phyloP scores from a whole-genome alignment of 1,140 invertebrate genomes.

The Saxidomus purpurata region DNA sequence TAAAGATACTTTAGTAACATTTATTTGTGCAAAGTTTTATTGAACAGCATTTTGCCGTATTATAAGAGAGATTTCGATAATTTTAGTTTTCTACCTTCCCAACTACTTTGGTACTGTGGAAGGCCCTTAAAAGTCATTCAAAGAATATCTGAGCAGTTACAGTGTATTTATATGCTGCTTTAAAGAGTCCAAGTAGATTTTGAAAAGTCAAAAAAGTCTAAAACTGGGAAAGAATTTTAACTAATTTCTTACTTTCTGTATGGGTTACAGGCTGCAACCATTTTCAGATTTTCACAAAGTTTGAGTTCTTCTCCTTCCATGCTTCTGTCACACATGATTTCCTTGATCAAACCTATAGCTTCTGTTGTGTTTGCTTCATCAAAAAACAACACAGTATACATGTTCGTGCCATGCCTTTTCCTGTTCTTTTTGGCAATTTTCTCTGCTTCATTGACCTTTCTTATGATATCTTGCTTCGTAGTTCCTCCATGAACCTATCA shows the following conservation, averaged over 20 bases:
- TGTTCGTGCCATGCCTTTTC: conserved; percentile 50
- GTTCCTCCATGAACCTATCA: conserved; percentile 72
- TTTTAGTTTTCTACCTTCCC: too few relatives aligned
- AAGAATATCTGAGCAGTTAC: too few relatives aligned
- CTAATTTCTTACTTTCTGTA: conserved; percentile 82
- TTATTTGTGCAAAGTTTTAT: too few relatives aligned
- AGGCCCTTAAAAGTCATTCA: too few relatives aligned
- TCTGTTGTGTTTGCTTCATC: conserved; percentile 85
- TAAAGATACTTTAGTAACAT: too few relatives aligned
- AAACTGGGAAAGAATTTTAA: too few relatives aligned
- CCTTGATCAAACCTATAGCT: conserved; percentile 83
- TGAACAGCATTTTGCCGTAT: too few relatives aligned
- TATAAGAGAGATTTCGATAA: too few relatives aligned
- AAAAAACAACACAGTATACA: conserved; percentile 84
- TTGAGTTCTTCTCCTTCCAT: conserved; percentile 74
- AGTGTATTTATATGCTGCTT: too few relatives aligned
- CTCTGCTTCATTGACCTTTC: conserved; percentile 76
- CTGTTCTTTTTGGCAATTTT: conserved; percentile 73
- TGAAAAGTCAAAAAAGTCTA: too few relatives aligned
- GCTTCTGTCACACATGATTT: conserved; percentile 83
- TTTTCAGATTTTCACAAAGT: conserved; percentile 72
- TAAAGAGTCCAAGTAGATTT: too few relatives aligned
- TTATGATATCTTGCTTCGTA: conserved; percentile 74
- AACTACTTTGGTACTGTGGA: too few relatives aligned
- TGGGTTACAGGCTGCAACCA: conserved; percentile 83